Conservation (phyloP, 92 coral and sea anemone genomes). For the Anthopleura xanthogrammica region DNA sequence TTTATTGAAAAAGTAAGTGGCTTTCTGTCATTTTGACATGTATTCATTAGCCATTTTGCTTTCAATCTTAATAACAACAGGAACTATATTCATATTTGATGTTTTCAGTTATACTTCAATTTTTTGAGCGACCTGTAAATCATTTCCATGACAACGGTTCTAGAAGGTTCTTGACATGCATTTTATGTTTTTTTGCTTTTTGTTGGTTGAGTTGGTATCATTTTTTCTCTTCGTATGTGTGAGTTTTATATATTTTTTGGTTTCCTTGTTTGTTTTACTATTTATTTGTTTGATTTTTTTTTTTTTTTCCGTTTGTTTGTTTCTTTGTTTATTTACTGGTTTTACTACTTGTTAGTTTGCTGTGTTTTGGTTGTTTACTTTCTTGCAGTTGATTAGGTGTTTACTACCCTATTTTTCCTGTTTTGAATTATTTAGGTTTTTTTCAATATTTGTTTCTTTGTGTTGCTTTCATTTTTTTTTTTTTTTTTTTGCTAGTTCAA, state of each 20-base stretch:
- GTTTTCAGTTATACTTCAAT: neutral
- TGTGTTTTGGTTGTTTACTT: too few relatives aligned
- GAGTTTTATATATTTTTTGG: neutral
- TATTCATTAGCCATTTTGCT: neutral
- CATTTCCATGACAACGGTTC: neutral
- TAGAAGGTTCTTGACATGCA: neutral
- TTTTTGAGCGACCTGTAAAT: neutral
- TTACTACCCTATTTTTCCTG: too few relatives aligned
- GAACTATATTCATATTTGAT: neutral
- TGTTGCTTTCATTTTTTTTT: too few relatives aligned
- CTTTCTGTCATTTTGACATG: neutral
- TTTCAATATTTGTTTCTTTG: too few relatives aligned
- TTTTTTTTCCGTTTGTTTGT: too few relatives aligned
- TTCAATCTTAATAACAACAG: neutral
- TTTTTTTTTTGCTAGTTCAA: too few relatives aligned
- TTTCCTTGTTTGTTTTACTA: neutral
- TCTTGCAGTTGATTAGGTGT: too few relatives aligned
- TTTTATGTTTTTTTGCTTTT: neutral
- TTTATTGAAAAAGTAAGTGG: neutral
- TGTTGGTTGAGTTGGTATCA: neutral
- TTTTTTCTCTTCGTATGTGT: too few relatives aligned
- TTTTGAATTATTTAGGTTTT: too few relatives aligned
- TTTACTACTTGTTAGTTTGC: too few relatives aligned
- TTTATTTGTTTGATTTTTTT: too few relatives aligned
- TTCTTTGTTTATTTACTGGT: too few relatives aligned